Evolutionary conservation across 2,888 invertebrate species (phyloP), one percentile per base, ranked within the genome.

Genomic region (Lasioglossum zephyrum): DNA sequence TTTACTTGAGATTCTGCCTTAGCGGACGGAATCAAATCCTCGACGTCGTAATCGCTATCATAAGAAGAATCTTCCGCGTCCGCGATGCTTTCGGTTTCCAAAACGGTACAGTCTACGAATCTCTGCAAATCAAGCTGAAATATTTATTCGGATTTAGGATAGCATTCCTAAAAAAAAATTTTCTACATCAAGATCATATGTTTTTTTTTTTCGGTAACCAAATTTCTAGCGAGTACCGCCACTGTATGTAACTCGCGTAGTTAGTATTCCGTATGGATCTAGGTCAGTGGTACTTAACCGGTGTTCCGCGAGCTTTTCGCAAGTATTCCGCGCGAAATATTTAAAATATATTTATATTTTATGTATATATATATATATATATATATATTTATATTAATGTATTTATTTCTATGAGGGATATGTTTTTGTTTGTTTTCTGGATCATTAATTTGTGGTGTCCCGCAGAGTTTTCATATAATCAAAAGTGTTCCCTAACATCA

Each of bases 31-130:
- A 92, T 89, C 69, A 93, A 90, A 63, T 95, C 94, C 82, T 93
- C 93, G 47, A 96, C 96, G 86, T 97, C 97, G 93, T 97, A 97
- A 95, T 98, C 98, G 36, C 98, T 98, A 95, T 98, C 98, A 95
- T 98, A 98, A 94, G 98, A 98, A 81, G 98, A 98, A 95, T 98
- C 98, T 93, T 98, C 98, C 69, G 96, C 95, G 93, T 98, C 98
- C 69, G 96, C 95, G 72, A 94, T 92, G 84, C 90, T 96, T 88
- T 95, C 96, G 83, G 95, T 95, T 96, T 96, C 96, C 89, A 96
- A 96, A 95, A 96, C 96, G 95, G 96, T 97, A 95, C 97, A 96
- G 95, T 97, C 97, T 95, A 97, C 97, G 96, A 97, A 97, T 96
- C 97, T 97, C 97, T 97, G 96, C 6, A 96, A 96, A 39, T 13